A percentile compares a stretch with the other conserved stretches of the same genome.
Conservation (phyloP, 2,888 invertebrate species). For the Celastrina argiolus region DNA sequence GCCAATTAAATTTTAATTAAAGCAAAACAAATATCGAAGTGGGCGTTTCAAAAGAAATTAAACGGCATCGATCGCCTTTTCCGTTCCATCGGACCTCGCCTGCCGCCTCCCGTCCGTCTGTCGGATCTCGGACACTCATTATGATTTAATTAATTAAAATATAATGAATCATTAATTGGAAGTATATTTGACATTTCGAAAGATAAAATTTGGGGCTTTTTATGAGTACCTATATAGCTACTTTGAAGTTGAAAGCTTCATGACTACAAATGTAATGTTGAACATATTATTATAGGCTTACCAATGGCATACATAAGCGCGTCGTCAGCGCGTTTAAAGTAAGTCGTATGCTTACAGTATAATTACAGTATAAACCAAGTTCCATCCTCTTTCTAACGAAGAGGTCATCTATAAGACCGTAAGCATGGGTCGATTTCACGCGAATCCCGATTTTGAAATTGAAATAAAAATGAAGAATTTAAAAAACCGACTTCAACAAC, state of each 20-base stretch:
- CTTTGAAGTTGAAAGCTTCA: background rate
- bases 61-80: background rate
- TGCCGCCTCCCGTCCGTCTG: background rate
- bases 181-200: background rate
- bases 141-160: background rate
- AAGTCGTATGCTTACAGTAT: too few relatives aligned
- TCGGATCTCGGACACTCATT: background rate
- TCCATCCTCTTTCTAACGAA: too few relatives aligned
- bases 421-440: too few relatives aligned
- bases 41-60: background rate
- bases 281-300: too few relatives aligned
- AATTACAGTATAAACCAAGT: too few relatives aligned
- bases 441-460: too few relatives aligned
- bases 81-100: background rate
- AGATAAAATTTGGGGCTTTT: background rate
- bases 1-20: background rate
- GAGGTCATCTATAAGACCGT: too few relatives aligned
- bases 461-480: too few relatives aligned
- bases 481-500: too few relatives aligned
- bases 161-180: background rate
- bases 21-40: background rate
- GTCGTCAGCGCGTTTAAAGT: too few relatives aligned
- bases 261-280: too few relatives aligned
- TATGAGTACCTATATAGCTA: background rate
- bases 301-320: too few relatives aligned